Conservation (phyloP, 2,113 vertebrate species). For the Pycnonotus jocosus region DNA sequence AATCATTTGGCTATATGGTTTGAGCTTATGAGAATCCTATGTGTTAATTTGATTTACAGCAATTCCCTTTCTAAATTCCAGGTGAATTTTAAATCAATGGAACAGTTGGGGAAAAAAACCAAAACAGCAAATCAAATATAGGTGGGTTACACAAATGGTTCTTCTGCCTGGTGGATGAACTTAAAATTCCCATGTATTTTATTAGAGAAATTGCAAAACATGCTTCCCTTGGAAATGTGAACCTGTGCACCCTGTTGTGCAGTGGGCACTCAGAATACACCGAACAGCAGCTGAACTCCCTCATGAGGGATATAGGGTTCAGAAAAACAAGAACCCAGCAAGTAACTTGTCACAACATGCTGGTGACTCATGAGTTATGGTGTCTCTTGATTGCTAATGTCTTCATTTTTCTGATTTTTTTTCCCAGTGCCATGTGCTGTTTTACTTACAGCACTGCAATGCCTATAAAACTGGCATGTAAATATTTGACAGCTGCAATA, state of each 20-base stretch:
- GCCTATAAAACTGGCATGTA: neutral
- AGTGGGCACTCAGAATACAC: neutral
- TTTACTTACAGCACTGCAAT: neutral
- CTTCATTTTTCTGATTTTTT: neutral
- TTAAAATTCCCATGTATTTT: neutral
- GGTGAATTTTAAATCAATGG: neutral
- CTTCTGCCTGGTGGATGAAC: neutral
- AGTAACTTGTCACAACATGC: neutral
- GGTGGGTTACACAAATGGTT: neutral
- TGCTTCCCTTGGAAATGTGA: neutral
- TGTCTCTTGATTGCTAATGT: neutral
- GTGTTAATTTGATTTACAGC: neutral
- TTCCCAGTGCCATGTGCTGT: neutral
- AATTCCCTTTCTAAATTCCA: neutral
- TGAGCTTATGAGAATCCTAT: neutral
- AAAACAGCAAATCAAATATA: neutral
- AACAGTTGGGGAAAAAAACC: neutral
- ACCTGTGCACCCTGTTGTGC: neutral
- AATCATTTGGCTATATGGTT: neutral
- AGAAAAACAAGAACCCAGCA: neutral
- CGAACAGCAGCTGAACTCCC: neutral
- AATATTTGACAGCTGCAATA: neutral
- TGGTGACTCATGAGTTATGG: rapidly evolving
- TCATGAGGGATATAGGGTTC: neutral
- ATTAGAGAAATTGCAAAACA: neutral